These are phyloP conservation scores for Argyrosomus regius DNA, from an alignment of 2,797 vertebrate genomes.

Conservation along the genomic window DNA sequence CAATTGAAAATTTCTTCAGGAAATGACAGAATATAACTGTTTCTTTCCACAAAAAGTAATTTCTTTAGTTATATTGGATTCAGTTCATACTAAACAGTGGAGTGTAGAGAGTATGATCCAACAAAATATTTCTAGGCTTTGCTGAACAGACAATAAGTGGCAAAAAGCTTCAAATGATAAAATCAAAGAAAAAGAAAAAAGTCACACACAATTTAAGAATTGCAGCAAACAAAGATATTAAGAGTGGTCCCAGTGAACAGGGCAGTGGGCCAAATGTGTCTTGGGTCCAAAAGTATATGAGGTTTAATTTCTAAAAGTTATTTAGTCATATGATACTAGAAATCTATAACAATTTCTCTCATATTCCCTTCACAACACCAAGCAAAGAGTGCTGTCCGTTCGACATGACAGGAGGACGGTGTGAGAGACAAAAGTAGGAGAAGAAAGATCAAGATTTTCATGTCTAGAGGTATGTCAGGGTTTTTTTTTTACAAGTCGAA, in stretches of 20 bases:
- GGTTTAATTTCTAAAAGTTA: neutral
- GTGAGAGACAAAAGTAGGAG: neutral
- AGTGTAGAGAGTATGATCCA: neutral
- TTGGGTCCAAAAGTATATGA: neutral
- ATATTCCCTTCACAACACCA: conserved; percentile 1
- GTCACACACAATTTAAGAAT: neutral
- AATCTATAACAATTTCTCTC: neutral
- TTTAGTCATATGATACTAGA: neutral
- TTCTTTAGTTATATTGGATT: too few relatives aligned
- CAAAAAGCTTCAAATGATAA: neutral
- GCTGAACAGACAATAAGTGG: neutral
- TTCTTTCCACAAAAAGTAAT: neutral
- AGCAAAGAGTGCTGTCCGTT: neutral
- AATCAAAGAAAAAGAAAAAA: neutral
- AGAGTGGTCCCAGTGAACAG: neutral
- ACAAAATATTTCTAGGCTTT: neutral
- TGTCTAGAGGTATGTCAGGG: conserved; percentile 12
- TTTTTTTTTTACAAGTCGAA: neutral
- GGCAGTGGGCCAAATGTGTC: neutral
- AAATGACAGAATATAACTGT: neutral
- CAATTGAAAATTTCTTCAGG: neutral
- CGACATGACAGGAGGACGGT: conserved; percentile 4
- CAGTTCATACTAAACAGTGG: neutral
- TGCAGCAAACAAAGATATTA: neutral
- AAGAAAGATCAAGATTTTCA: conserved; percentile 26